Evolutionary conservation across 2,113 vertebrate species (phyloP).

Genomic region (Istiophorus platypterus): DNA sequence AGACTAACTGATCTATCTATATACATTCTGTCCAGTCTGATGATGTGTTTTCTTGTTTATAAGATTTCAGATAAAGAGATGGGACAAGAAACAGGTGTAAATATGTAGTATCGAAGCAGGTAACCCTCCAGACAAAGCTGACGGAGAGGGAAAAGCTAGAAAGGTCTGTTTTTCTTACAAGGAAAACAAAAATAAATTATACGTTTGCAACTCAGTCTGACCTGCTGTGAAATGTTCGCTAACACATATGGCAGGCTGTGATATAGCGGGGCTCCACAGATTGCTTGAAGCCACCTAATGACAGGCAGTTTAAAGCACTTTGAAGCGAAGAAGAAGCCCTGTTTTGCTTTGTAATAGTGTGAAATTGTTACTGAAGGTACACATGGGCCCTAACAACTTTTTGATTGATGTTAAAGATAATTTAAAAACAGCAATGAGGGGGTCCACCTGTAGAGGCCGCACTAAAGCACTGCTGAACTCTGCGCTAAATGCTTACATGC

Average conservation of each 20-base stretch:
- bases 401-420: constrained; percentile 14
- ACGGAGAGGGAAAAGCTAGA: background rate
- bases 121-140: background rate
- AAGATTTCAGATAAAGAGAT: no score
- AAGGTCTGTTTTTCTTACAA: constrained; percentile 7
- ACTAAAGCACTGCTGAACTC: background rate
- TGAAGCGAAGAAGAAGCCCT: constrained; percentile 18
- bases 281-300: constrained; percentile 32
- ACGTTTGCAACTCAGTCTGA: constrained; percentile 21
- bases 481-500: background rate
- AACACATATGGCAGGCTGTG: constrained; percentile 21
- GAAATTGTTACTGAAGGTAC: constrained; percentile 13
- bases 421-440: background rate
- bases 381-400: background rate
- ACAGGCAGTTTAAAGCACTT: constrained; percentile 35
- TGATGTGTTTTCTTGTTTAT: no score
- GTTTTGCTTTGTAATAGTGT: background rate
- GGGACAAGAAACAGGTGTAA: no score
- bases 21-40: no score
- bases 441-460: background rate
- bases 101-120: no score
- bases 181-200: background rate
- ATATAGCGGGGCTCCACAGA: constrained; percentile 25
- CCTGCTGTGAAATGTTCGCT: constrained; percentile 45
- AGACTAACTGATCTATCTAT: no score